Evolutionary conservation across 2,888 invertebrate species (phyloP).

Genomic region (Epinotia nisella): DNA sequence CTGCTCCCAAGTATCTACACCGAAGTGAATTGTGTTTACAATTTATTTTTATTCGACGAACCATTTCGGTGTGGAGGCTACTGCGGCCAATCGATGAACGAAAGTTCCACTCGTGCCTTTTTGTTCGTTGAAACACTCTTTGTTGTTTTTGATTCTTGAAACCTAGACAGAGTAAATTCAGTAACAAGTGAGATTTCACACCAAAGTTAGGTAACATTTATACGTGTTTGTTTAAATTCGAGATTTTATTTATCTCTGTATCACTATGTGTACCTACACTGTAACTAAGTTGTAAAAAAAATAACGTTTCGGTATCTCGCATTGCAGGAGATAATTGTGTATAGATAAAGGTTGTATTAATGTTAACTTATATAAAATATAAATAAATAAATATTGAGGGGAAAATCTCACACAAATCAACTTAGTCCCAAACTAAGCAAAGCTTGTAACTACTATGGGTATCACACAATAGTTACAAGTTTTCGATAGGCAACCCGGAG

Average conservation of each 20-base stretch:
- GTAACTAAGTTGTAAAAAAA: background rate
- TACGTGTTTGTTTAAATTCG: background rate
- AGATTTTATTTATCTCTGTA: background rate
- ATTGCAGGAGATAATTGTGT: too few relatives aligned
- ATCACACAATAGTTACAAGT: too few relatives aligned
- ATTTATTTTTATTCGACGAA: constrained; percentile 45
- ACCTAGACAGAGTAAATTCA: constrained; percentile 19
- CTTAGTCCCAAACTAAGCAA: too few relatives aligned
- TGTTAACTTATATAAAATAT: background rate
- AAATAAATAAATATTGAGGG: too few relatives aligned
- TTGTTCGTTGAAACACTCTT: constrained; percentile 31
- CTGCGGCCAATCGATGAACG: constrained; percentile 41
- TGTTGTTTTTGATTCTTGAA: constrained; percentile 35
- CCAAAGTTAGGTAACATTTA: background rate
- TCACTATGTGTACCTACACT: background rate
- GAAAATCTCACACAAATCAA: too few relatives aligned
- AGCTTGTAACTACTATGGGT: too few relatives aligned
- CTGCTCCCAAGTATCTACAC: constrained; percentile 34
- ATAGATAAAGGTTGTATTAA: background rate
- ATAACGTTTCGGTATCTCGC: background rate
- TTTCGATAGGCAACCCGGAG: too few relatives aligned
- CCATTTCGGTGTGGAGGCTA: constrained; percentile 41
- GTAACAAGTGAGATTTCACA: constrained; percentile 8
- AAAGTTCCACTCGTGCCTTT: constrained; percentile 36
- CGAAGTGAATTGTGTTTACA: constrained; percentile 44